Conservation (phyloP, 2,113 vertebrate species). For the Prochilodus magdalenae region DNA sequence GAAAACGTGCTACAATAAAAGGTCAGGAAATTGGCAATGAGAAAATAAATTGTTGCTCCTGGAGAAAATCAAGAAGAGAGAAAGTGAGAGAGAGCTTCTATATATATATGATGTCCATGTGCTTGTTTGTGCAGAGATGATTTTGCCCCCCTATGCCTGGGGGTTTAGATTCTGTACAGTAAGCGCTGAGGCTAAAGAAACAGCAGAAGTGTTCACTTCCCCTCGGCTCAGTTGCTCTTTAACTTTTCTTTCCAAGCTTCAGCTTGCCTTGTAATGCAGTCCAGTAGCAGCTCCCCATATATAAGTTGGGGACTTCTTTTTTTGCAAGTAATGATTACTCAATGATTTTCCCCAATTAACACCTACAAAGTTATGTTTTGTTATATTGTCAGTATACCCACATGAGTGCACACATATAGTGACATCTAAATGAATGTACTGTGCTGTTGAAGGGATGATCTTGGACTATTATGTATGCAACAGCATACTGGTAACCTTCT, state of each 20-base stretch:
- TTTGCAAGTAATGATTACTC: too few relatives aligned
- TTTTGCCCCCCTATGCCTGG: background rate
- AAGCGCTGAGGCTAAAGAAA: conserved; percentile 10
- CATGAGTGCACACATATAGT: too few relatives aligned
- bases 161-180: conserved; percentile 1
- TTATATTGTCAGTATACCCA: too few relatives aligned
- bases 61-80: conserved; percentile 35
- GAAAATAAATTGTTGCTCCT: conserved; percentile 42
- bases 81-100: background rate
- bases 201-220: background rate
- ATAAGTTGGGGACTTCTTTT: too few relatives aligned
- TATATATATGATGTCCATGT: background rate
- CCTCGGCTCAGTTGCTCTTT: background rate
- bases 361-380: too few relatives aligned
- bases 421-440: too few relatives aligned
- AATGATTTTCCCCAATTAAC: too few relatives aligned
- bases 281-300: background rate
- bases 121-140: conserved; percentile 2
- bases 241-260: background rate
- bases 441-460: too few relatives aligned
- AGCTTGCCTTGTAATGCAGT: background rate
- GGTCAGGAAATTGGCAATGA: conserved; percentile 56
- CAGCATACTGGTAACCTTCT: too few relatives aligned
- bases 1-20: conserved; percentile 59
- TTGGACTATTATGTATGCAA: too few relatives aligned